Base-by-base conservation (phyloP, 2,888 invertebrate species). In the Mythimna vitellina region DNA sequence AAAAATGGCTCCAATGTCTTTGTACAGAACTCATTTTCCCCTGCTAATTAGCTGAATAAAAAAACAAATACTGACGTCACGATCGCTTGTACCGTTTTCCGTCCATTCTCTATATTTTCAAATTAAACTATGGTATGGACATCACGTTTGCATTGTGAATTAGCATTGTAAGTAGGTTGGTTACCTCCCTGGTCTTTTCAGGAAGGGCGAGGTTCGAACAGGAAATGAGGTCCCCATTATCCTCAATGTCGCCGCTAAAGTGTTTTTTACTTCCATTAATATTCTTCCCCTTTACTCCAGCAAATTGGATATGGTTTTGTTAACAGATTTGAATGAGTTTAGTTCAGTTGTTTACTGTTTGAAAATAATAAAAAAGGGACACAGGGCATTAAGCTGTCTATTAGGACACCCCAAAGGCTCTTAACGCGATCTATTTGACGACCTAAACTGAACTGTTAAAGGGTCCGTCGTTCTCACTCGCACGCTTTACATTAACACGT, bases 81-180 rank as follows among this genome's bases (percentile, higher is more conserved):
- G 8, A n/a, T 9, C 8, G 3, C 8, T 54, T 8, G 14, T 29
- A 8, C 14, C 1, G 12, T 25, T 12, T n/a, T 60, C 60, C 14
- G 38, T 60, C 17, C 60, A 38, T 38, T 38, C 38, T 60, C 14
- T 22, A 32, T 6, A 14, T 60, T 22, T 58, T 62, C 29, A 57
- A 54, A 22, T 53, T 29, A 14, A n/a, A 12, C 10, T 8, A 32
- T 71, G 14, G 58, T 62, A 78, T 62, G 51, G 54, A 29, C 25
- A 20, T 72, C 62, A 78, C 66, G 70, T 66, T 66, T 60, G 25
- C 29, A 10, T 22, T 54, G 17, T 66, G 22, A 63, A 76, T 80
- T 72, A 62, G 61, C 54, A 56, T 42, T 29, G 54, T 56, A 70
- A 64, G 22, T 70, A 35, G 56, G 29, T 71, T 29, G 22, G 25